Evolutionary conservation across 2,888 invertebrate species (phyloP), one percentile per base, ranked within the genome.

Genomic region (Perdita meconis): DNA sequence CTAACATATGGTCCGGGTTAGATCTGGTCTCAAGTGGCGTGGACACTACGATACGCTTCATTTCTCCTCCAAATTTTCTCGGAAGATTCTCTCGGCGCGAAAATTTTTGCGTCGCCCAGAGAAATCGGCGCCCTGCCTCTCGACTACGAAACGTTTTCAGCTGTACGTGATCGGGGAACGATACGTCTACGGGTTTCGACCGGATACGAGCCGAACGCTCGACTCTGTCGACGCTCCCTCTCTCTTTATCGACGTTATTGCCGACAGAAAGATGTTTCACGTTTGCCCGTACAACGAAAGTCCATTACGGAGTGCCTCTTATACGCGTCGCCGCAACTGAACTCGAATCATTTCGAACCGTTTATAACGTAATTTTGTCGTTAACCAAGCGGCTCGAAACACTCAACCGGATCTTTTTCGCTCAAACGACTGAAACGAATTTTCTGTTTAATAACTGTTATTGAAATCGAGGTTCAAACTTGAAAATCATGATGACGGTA

Each of bases 81-180:
- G 10, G 22, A 22, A 53, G 67, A 72, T 59, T 65, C 65, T 51
- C 3, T 22, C 2, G 53, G 10, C 10, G 36, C 24, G 36, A 44
- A 19, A 42, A 57, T 61, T 55, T 13, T 55, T 24, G 5, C 30
- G 16, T 67, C 38, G 10, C 53, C 59, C n/a, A 51, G 56, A 72
- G 34, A 78, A 80, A 66, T 24, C 6, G 50, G 10, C 5, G 34
- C 24, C 16, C 24, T 16, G 44, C 55, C 53, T 61, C n/a, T 61
- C 30, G 13, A 10, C 55, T 55, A 34, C 42, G 73, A 72, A 76
- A 63, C 66, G 34, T 78, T 75, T 64, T 60, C 24, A 53, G 60
- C 57, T 79, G 59, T 85, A 85, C 85, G 84, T 85, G 85, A 85
- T 85, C 79, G 79, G 84, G 59, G 83, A 85, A 73, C 81, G 75